Base-by-base conservation (phyloP, 2,113 vertebrate genomes). In the Anoplopoma fimbria region DNA sequence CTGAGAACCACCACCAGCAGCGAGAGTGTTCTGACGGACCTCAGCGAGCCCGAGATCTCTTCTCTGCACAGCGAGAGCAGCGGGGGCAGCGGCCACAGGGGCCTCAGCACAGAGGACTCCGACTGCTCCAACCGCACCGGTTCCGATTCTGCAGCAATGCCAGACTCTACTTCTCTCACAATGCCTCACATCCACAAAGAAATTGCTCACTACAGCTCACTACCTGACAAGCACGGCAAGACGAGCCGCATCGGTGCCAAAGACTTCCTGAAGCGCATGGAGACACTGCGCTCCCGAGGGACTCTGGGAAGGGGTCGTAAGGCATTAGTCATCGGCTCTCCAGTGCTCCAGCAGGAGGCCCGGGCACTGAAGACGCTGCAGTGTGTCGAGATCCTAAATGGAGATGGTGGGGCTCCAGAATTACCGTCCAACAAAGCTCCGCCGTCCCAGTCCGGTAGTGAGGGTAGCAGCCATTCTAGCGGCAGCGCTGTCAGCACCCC, bases 1-100 rank as follows among this genome's bases (percentile, higher is more conserved):
- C 96, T 99, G 87, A 96, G 95, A 85, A 96, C 95, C 83, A 97
- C 97, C 0, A 95, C 96, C 53, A 99, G 98, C 95, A 98, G 96
- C 0, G 98, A 99, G 90, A 99, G 98, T 0, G 96, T 99, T 38
- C 95, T 99, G 51, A 99, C 98, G 0, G 98, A 99, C 86, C 95
- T 99, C 84, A 99, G 98, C 0, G 98, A 99, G 83, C 98, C 97
- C 0, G 95, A 96, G 87, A 93, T 97, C 83, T 97, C 96, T 5
- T 99, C 98, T 73, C 93, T 95, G 61, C 97, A 99, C 94, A 99
- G 98, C 0, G 97, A 90, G 87, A 97, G 99, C 95, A 99, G 98
- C 0, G 96, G 96, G 23, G 97, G 97, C 89, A 99, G 98, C 0
- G 95, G 95, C 4, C 96, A 2, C 65, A 84, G 85, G 60, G 86